phyloP scores from a whole-genome alignment of 2,797 vertebrate species.

The Notoglanidium macrostoma region DNA sequence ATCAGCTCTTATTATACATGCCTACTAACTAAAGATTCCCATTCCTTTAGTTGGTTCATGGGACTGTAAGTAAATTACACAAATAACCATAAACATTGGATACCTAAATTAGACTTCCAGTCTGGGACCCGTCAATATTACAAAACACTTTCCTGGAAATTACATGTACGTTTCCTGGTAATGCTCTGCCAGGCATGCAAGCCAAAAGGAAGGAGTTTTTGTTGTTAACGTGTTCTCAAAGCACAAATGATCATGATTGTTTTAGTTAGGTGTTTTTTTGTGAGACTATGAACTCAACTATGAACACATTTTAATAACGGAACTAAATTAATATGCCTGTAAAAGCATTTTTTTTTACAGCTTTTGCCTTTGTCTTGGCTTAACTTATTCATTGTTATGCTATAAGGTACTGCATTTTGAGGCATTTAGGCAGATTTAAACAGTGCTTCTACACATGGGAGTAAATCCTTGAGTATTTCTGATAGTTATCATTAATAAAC shows the following conservation, averaged over 20 bases:
- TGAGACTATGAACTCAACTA: too few relatives aligned
- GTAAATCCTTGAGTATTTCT: background rate
- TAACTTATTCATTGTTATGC: background rate
- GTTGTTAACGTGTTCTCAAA: background rate
- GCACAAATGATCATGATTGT: background rate
- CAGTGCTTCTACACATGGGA: background rate
- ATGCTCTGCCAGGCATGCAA: background rate
- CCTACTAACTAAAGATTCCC: background rate
- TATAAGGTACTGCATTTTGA: background rate
- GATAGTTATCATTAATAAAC: slow-evolving; percentile 12
- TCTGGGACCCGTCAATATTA: background rate
- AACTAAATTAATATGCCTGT: background rate
- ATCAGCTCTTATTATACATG: background rate
- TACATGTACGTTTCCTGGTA: background rate
- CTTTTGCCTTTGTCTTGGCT: background rate
- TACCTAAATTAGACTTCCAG: background rate
- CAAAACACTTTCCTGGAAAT: background rate
- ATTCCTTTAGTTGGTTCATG: background rate
- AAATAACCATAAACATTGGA: background rate
- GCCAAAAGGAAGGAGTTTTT: too few relatives aligned
- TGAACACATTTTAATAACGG: background rate
- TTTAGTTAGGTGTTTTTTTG: background rate
- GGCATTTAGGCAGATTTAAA: background rate
- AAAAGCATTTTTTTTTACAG: background rate
- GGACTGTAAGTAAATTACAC: background rate